Conservation (phyloP, 2,888 invertebrate genomes). For the Ashinkailepas kermadecensis region DNA sequence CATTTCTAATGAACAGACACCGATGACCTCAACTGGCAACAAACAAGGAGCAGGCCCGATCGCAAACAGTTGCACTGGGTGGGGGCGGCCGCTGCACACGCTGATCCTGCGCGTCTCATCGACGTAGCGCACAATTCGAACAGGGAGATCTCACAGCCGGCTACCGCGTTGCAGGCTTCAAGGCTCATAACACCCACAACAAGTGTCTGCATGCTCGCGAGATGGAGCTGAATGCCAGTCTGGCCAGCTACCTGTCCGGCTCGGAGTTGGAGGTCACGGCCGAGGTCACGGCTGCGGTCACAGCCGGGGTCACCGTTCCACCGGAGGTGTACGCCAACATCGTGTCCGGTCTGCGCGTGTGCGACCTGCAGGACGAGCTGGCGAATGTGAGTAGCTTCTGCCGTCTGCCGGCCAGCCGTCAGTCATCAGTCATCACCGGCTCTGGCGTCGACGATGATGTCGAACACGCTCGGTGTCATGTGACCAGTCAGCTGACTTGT, state of each 20-base stretch:
- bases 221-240: conserved; percentile 35
- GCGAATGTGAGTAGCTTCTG: conserved; percentile 34
- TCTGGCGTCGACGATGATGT: too few relatives aligned
- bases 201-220: conserved; percentile 60
- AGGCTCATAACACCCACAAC: conserved; percentile 75
- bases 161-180: conserved; percentile 56
- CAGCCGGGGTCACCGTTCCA: conserved; percentile 33
- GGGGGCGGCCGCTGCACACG: too few relatives aligned
- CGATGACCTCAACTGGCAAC: too few relatives aligned
- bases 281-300: neutral
- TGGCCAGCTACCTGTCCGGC: conserved; percentile 32
- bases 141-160: neutral
- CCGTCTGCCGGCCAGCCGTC: too few relatives aligned
- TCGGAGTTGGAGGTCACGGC: conserved; percentile 17
- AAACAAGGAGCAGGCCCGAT: too few relatives aligned
- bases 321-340: conserved; percentile 38
- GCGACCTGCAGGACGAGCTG: conserved; percentile 38
- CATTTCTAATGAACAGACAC: too few relatives aligned
- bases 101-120: too few relatives aligned
- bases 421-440: too few relatives aligned
- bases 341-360: conserved; percentile 34
- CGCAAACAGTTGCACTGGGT: too few relatives aligned
- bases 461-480: too few relatives aligned
- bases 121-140: too few relatives aligned
- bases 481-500: too few relatives aligned